Percentiles rank a stretch among this genome's conserved stretches.
Evolutionary conservation across 2,113 vertebrate genomes (phyloP).

Genomic region (Paratilapia polleni): DNA sequence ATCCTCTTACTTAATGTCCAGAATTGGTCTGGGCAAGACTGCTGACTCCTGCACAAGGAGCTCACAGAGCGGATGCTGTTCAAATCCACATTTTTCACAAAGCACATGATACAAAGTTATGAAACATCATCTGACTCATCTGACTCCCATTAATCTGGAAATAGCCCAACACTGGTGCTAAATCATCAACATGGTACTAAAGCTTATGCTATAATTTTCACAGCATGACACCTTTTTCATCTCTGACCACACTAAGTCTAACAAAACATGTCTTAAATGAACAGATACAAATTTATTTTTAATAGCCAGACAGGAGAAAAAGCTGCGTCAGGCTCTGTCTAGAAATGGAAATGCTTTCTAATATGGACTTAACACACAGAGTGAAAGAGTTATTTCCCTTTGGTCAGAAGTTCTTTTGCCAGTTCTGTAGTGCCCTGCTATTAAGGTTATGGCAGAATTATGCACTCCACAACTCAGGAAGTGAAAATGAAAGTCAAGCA

Average conservation of each 20-base stretch:
- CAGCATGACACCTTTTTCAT: not conserved
- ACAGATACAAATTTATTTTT: not conserved
- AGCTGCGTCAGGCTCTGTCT: not conserved
- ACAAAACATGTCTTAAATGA: not conserved
- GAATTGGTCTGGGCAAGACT: not conserved
- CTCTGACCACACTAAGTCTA: not conserved
- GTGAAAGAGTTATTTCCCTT: not conserved
- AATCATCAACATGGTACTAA: not conserved
- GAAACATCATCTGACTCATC: slow-evolving; percentile 39
- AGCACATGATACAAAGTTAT: slow-evolving; percentile 44
- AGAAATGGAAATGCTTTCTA: not conserved
- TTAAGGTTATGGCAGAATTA: slow-evolving; percentile 1
- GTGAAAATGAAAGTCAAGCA: slow-evolving; percentile 23
- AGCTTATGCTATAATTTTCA: not conserved
- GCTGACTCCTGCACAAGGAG: not conserved
- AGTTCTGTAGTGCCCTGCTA: not conserved
- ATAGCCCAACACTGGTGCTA: not conserved
- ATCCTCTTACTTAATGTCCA: not conserved
- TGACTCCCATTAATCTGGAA: slow-evolving; percentile 19
- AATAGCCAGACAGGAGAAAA: not conserved
- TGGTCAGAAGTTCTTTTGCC: not conserved
- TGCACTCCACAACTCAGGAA: slow-evolving; percentile 1
- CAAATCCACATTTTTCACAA: not conserved
- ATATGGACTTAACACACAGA: not conserved
- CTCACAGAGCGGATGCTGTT: slow-evolving; percentile 4